Evolutionary conservation across 2,113 vertebrate species (phyloP).

Genomic region (Sminthopsis crassicaudata): DNA sequence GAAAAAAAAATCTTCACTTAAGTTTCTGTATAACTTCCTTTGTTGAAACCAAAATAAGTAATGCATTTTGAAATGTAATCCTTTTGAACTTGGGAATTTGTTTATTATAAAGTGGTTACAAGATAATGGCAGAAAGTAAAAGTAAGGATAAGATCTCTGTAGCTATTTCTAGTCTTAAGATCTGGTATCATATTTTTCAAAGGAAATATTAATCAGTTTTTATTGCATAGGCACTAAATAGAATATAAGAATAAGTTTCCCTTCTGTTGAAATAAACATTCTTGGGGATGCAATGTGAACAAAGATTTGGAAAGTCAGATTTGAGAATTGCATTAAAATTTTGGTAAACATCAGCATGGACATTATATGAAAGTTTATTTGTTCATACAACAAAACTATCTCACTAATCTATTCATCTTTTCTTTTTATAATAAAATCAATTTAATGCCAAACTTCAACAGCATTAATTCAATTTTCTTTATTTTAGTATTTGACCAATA

Average conservation of each 20-base stretch:
- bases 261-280: neutral
- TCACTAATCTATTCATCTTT: slow-evolving; percentile 10
- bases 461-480: neutral
- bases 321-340: slow-evolving; percentile 34
- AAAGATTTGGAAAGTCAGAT: neutral
- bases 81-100: neutral
- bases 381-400: slow-evolving; percentile 11
- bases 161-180: neutral
- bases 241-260: neutral
- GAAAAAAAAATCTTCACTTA: neutral
- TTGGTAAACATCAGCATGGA: neutral
- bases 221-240: neutral
- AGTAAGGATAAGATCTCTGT: neutral
- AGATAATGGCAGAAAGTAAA: neutral
- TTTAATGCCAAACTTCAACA: neutral
- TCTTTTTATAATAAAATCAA: slow-evolving; percentile 13
- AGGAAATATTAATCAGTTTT: neutral
- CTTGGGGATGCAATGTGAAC: neutral
- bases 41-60: neutral
- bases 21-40: neutral
- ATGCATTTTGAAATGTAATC: neutral
- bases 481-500: slow-evolving; percentile 2
- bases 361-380: neutral
- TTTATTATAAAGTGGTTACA: neutral
- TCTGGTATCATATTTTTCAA: neutral